Conservation (phyloP, 1,140 invertebrate genomes). For the Babylonia areolata region DNA sequence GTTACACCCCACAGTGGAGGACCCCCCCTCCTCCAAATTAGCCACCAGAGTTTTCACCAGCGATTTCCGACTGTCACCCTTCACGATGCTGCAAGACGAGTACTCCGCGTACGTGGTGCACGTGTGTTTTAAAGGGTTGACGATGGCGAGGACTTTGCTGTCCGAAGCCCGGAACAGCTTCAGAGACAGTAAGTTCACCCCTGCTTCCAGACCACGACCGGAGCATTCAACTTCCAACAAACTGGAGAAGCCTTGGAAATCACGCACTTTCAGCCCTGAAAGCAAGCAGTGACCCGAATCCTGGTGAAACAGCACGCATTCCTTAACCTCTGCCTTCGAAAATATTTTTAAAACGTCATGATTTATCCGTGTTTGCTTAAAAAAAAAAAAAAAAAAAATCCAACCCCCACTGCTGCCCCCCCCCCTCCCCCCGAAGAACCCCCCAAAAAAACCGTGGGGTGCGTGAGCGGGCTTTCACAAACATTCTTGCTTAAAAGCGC, state of each 20-base stretch:
- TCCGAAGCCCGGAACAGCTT: background rate
- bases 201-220: background rate
- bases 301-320: background rate
- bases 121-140: background rate
- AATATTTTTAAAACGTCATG: too few relatives aligned
- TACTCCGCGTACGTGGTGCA: slow-evolving; percentile 26
- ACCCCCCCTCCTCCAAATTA: slow-evolving; percentile 8
- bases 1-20: background rate
- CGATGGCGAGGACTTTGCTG: background rate
- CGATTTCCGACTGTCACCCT: background rate
- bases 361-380: too few relatives aligned
- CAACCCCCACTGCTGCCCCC: too few relatives aligned
- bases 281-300: background rate
- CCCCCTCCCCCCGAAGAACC: too few relatives aligned
- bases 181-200: slow-evolving; percentile 15
- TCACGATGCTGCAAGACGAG: slow-evolving; percentile 3
- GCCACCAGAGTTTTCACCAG: slow-evolving; percentile 14
- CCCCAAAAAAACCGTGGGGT: too few relatives aligned
- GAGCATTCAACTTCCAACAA: slow-evolving; percentile 33
- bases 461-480: too few relatives aligned
- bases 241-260: slow-evolving; percentile 26
- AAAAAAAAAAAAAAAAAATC: too few relatives aligned
- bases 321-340: too few relatives aligned
- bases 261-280: slow-evolving; percentile 30
- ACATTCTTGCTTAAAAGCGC: too few relatives aligned